A percentile compares a stretch with the other conserved stretches of the same genome.
Evolutionary conservation across 2,888 invertebrate species (phyloP).

Genomic region (Campaea margaritaria): DNA sequence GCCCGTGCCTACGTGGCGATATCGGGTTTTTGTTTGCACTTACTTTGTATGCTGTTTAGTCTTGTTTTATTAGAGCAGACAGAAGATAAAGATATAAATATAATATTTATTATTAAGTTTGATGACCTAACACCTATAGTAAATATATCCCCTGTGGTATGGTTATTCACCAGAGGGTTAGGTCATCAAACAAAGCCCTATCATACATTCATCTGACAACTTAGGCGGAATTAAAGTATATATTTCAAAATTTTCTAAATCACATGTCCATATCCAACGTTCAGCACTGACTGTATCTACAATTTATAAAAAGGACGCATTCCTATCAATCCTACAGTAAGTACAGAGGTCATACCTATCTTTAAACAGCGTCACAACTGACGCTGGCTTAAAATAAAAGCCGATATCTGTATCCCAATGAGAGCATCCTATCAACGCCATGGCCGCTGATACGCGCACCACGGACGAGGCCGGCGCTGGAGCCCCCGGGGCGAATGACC

Average conservation of each 20-base stretch:
- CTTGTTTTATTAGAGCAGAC: slow-evolving; percentile 4
- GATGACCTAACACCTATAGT: too few species aligned
- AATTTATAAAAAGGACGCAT: not conserved
- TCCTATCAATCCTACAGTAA: not conserved
- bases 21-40: slow-evolving; percentile 3
- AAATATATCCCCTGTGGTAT: too few species aligned
- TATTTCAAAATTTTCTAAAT: too few species aligned
- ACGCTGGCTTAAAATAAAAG: slow-evolving; percentile 24
- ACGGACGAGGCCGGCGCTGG: not conserved
- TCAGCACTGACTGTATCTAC: not conserved
- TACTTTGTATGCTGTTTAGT: slow-evolving; percentile 2
- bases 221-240: too few species aligned
- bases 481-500: slow-evolving; percentile 18
- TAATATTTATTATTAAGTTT: too few species aligned
- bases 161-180: too few species aligned
- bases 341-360: not conserved
- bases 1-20: slow-evolving; percentile 15
- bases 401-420: slow-evolving; percentile 16
- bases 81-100: too few species aligned
- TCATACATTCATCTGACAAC: too few species aligned
- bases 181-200: too few species aligned
- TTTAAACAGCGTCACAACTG: not conserved
- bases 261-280: too few species aligned
- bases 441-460: slow-evolving; percentile 25
- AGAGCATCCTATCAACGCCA: slow-evolving; percentile 21